Conservation (phyloP, 2,113 vertebrate genomes). For the Gnathonemus longibarbis region DNA sequence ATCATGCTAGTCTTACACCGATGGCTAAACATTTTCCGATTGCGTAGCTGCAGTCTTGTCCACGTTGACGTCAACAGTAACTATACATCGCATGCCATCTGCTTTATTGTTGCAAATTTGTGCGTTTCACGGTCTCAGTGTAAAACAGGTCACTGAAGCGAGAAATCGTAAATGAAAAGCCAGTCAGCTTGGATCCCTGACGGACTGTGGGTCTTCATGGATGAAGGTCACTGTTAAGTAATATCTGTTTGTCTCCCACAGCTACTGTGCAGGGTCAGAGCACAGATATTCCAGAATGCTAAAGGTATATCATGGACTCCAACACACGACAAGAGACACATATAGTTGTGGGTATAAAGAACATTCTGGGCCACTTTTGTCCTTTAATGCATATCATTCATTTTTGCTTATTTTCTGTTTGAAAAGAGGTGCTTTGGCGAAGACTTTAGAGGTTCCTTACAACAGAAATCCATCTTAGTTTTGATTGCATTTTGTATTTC, state of each 20-base stretch:
- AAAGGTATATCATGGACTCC: neutral
- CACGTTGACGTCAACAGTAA: neutral
- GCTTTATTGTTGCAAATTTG: neutral
- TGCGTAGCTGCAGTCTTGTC: neutral
- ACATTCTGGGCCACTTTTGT: neutral
- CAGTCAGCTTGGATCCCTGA: neutral
- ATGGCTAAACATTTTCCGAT: neutral
- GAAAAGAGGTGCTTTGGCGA: neutral
- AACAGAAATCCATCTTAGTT: neutral
- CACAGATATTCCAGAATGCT: neutral
- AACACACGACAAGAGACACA: neutral
- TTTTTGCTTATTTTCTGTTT: neutral
- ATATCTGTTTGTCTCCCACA: neutral
- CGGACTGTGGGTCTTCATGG: neutral
- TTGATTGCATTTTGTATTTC: neutral
- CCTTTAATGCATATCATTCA: neutral
- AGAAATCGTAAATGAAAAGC: neutral
- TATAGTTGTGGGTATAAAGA: neutral
- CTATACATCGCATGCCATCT: neutral
- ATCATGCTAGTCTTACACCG: neutral
- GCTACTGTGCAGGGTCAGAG: neutral
- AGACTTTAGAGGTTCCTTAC: neutral
- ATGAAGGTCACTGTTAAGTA: neutral
- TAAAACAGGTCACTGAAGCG: neutral
- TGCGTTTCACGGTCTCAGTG: neutral